Evolutionary conservation across 2,113 vertebrate species (phyloP), one percentile per base, ranked within the genome.

Genomic region (Anguilla rostrata): DNA sequence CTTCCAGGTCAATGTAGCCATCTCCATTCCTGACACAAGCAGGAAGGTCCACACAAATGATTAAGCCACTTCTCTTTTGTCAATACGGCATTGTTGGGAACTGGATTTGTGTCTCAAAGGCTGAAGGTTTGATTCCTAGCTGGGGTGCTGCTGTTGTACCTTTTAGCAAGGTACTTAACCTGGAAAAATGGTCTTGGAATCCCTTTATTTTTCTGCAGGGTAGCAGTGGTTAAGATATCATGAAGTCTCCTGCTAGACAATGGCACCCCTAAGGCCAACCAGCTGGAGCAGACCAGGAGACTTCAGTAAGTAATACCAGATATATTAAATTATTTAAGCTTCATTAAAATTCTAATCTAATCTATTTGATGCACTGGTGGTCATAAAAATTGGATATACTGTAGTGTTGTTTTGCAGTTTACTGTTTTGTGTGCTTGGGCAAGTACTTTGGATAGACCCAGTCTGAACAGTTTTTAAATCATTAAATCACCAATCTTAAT

Each of bases 151-250:
- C 49, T 53, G 49, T 53, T 53, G 7, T 53, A 53, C 43, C 43
- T 46, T 46, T 46, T 4, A 46, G 43, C 43, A 46, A 46, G 43
- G 43, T 46, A 46, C 49, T 53, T 53, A 9, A 53, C 49, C 49
- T 53, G 49, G 34, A 26, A 11, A 34, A 34, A 75, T 34, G 2
- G 79, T 82, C 43, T 26, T 7, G 39, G 81, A 75, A 78, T 75
- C 22, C 39, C 63, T 26, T n/a, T 39, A 34, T 4, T 75, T 34
- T 41, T 29, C 57, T 43, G 40, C 78, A 75, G 63, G 60, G 78
- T n/a, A 91, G 34, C 82, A 29, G 97, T 97, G 97, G 94, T 92
- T 49, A 97, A 96, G 91, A 94, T 98, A 66, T 97, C 96, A 0
- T 96, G 96, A 93, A 95, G 94, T 20, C 87, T 97, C 46, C 89